phyloP scores from a whole-genome alignment of 2,797 vertebrate genomes.

The Rhincodon typus region DNA sequence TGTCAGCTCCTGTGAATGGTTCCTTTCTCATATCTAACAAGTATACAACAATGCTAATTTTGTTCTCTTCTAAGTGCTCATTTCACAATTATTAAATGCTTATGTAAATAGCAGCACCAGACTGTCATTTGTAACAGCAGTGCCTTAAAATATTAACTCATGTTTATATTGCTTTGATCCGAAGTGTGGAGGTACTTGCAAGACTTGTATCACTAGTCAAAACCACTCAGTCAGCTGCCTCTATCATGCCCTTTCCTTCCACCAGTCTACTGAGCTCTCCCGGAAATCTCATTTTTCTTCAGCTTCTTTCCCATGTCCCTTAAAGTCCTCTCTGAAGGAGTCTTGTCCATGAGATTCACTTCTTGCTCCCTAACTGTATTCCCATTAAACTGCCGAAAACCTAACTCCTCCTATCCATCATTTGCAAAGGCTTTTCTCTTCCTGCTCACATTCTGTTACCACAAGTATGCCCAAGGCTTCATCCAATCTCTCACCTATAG shows the following conservation, averaged over 20 bases:
- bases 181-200: background rate
- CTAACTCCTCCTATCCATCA: background rate
- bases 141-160: background rate
- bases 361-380: background rate
- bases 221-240: background rate
- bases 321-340: background rate
- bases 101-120: background rate
- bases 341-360: background rate
- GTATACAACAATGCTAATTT: background rate
- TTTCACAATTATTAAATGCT: background rate
- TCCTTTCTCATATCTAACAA: background rate
- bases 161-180: background rate
- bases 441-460: too few species aligned
- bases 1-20: background rate
- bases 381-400: background rate
- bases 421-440: background rate
- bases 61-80: background rate
- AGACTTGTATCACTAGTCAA: background rate
- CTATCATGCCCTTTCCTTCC: too few species aligned
- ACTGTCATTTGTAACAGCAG: background rate
- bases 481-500: too few species aligned
- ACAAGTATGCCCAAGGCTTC: too few species aligned
- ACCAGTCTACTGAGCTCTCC: background rate
- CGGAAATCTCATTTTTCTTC: background rate
- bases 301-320: background rate